Evolutionary conservation across 2,113 vertebrate genomes (phyloP).

Genomic region (Edolisoma coerulescens): DNA sequence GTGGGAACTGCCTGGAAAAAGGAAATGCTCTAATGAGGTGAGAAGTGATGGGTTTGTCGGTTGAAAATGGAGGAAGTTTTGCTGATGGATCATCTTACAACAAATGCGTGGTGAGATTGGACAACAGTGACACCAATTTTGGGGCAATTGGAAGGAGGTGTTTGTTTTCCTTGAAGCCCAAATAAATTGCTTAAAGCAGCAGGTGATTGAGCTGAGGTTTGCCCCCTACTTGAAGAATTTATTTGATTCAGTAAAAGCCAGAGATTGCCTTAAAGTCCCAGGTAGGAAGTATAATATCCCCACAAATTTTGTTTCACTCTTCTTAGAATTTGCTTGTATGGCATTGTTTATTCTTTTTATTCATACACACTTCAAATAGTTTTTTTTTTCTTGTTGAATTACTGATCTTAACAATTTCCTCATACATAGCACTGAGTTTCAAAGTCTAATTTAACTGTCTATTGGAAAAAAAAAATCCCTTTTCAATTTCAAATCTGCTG

Average conservation of each 20-base stretch:
- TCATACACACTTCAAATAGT: background rate
- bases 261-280: background rate
- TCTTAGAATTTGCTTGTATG: background rate
- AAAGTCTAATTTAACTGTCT: background rate
- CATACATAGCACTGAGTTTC: background rate
- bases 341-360: background rate
- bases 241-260: background rate
- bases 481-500: background rate
- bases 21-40: background rate
- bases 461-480: background rate
- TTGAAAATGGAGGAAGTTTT: background rate
- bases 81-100: background rate
- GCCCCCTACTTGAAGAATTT: background rate
- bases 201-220: background rate
- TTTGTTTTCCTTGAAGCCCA: background rate
- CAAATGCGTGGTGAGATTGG: background rate
- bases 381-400: background rate
- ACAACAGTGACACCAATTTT: background rate
- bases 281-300: background rate
- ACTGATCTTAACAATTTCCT: background rate
- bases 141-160: accelerated
- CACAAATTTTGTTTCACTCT: background rate
- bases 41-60: background rate
- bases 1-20: background rate
- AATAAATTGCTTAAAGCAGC: background rate